Percentiles rank a stretch among this genome's conserved stretches.
Conservation (phyloP, 2,888 invertebrate genomes). For the Lysandra coridon region DNA sequence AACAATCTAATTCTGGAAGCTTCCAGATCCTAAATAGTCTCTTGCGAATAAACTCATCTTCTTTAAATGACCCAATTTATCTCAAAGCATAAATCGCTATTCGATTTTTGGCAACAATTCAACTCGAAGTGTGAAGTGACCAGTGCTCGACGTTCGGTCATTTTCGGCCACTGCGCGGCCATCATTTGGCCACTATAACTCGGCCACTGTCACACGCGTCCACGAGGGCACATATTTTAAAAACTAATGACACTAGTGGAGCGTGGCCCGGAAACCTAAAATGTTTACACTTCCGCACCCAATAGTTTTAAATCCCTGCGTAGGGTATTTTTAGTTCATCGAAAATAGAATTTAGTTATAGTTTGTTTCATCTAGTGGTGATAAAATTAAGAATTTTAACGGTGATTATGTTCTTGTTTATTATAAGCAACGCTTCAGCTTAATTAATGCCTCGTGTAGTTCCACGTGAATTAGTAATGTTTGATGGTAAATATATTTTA, state of each 20-base stretch:
- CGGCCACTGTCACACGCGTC: slow-evolving; percentile 32
- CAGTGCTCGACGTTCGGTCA: slow-evolving; percentile 36
- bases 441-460: too few relatives aligned
- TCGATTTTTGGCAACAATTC: slow-evolving; percentile 61
- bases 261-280: slow-evolving; percentile 29
- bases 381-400: neutral
- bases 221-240: slow-evolving; percentile 48
- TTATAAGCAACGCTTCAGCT: neutral
- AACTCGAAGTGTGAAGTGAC: slow-evolving; percentile 54
- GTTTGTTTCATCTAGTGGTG: neutral
- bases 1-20: neutral
- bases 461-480: too few relatives aligned
- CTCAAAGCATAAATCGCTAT: slow-evolving; percentile 50
- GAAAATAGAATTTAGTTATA: neutral
- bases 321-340: neutral
- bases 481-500: too few relatives aligned
- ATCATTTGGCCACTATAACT: neutral
- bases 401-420: neutral
- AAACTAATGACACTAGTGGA: slow-evolving; percentile 43
- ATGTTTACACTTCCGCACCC: neutral
- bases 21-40: neutral
- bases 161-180: slow-evolving; percentile 29
- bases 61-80: slow-evolving; percentile 44
- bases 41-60: neutral
- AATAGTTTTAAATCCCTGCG: neutral